Base-by-base conservation (phyloP, 1,140 invertebrate genomes). In the Heliothis subflexa region DNA sequence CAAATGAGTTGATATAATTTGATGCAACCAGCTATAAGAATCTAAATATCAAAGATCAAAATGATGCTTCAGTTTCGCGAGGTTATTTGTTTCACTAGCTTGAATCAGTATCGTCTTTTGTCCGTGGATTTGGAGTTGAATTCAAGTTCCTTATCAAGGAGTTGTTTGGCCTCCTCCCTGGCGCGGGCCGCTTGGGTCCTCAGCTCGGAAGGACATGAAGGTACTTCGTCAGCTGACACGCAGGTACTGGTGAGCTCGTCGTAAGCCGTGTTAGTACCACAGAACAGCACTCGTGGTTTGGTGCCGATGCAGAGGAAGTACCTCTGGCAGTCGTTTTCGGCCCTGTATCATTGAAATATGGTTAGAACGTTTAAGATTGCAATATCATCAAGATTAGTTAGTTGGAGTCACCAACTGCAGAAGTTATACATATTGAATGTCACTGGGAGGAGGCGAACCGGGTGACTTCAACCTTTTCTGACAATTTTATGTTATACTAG, bases 221-320 rank as follows among this genome's bases (percentile, higher is more conserved):
- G 61, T 0, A 94, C 82, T 47, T 94, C 90, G 9, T 93, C 93
- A 33, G 93, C 93, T 0, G 89, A 90, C 0, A 93, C 97, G 87
- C 98, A 99, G 50, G 95, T 94, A 57, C 96, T 96, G 11, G 96
- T 96, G 1, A 96, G 88, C 21, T 97, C 97, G 81, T 98, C 98
- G 92, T 97, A 99, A 3, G 97, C 98, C 25, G 96, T 95, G 80
- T 97, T 97, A 79, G 97, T 96, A 11, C 97, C 97, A 85, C 98
- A 98, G 59, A 96, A 96, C 73, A 97, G 96, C 0, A 89, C 86
- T 57, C 97, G 90, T 0, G 98, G 98, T 79, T 96, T 96, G 28
- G 95, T 95, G 54, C 97, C 96, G 0, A 98, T 95, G 86, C 98
- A 98, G 3, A 98, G 95, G 89, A 97, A 98, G 88, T 97, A 98